These are phyloP conservation scores for Hololepta plana DNA, from an alignment of 2,888 invertebrate genomes.

Conservation along the genomic window DNA sequence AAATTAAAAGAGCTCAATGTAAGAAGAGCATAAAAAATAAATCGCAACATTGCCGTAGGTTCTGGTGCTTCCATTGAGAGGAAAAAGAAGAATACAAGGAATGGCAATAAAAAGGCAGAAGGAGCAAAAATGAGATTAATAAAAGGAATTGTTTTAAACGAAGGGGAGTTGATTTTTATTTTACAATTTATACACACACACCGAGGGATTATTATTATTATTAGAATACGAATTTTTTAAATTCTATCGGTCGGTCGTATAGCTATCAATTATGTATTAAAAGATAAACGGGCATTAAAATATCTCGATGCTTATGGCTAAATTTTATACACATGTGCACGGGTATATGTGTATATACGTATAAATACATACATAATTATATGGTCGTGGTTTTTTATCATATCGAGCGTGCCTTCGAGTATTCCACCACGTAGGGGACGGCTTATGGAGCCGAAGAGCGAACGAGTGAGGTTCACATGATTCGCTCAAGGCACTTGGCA, in stretches of 20 bases:
- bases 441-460: conserved; percentile 15
- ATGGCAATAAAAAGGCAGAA: too few species aligned
- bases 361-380: conserved; percentile 31
- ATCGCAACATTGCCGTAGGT: too few species aligned
- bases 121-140: too few species aligned
- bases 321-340: conserved; percentile 11
- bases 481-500: conserved; percentile 18
- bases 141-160: too few species aligned
- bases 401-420: conserved; percentile 21
- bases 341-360: conserved; percentile 15
- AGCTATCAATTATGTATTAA: conserved; percentile 31
- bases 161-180: too few species aligned
- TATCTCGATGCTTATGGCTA: conserved; percentile 29
- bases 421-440: conserved; percentile 13
- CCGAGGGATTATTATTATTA: too few species aligned
- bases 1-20: too few species aligned
- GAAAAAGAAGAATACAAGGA: too few species aligned
- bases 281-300: conserved; percentile 30
- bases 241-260: conserved; percentile 26
- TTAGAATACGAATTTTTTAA: conserved; percentile 27
- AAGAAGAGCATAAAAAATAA: too few species aligned
- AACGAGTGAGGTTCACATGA: too few species aligned
- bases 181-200: too few species aligned
- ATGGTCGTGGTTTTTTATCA: conserved; percentile 26
- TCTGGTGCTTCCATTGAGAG: too few species aligned